phyloP scores from a whole-genome alignment of 2,797 vertebrate species.

The Bryconaethiops microstoma region DNA sequence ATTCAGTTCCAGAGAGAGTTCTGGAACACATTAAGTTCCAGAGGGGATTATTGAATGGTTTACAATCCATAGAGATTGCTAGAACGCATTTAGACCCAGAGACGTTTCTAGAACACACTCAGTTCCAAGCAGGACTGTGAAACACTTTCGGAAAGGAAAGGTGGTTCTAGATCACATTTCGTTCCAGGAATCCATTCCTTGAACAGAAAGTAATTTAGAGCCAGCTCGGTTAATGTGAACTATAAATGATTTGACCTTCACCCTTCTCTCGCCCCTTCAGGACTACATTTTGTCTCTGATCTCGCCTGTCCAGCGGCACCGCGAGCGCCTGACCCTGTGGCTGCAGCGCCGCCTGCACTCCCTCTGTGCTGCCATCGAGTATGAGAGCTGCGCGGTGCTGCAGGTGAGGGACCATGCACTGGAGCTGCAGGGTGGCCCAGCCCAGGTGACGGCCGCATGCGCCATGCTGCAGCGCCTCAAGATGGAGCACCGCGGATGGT shows the following conservation, averaged over 20 bases:
- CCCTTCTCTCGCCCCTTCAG: slow-evolving; percentile 60
- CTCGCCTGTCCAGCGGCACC: slow-evolving; percentile 71
- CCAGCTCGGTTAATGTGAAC: too few species aligned
- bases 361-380: slow-evolving; percentile 67
- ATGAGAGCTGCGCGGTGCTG: slow-evolving; percentile 75
- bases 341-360: slow-evolving; percentile 68
- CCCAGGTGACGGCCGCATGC: slow-evolving; percentile 93
- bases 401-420: slow-evolving; percentile 83
- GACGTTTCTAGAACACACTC: not conserved
- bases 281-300: slow-evolving; percentile 74
- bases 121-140: not conserved
- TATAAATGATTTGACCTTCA: too few species aligned
- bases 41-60: too few species aligned
- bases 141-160: too few species aligned
- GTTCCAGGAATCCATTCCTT: not conserved
- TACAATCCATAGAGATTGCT: not conserved
- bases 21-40: too few species aligned
- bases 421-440: slow-evolving; percentile 77
- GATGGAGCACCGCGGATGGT: slow-evolving; percentile 87
- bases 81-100: not conserved
- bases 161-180: not conserved
- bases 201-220: not conserved
- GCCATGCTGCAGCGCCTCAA: slow-evolving; percentile 92
- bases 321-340: slow-evolving; percentile 69
- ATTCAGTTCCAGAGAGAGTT: too few species aligned